Conservation (phyloP, 2,888 invertebrate species). For the Quadriops clusia region DNA sequence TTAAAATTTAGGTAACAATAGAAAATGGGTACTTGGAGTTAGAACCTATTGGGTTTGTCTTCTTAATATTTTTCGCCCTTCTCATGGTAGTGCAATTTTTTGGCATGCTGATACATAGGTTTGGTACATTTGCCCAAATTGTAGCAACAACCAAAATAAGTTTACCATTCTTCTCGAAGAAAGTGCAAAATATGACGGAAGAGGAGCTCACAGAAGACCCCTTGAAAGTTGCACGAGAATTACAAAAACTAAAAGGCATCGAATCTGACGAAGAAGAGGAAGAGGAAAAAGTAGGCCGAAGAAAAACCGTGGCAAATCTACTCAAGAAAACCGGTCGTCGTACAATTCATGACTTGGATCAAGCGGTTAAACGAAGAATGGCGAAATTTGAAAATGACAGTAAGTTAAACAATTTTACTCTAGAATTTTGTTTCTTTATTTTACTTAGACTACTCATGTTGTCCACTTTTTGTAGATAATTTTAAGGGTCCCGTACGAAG, state of each 20-base stretch:
- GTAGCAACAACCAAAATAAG: constrained; percentile 47
- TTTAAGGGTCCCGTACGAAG: constrained; percentile 17
- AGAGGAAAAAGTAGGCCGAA: constrained; percentile 51
- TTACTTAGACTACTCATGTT: not conserved
- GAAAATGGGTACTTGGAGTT: constrained; percentile 49
- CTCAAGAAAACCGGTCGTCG: constrained; percentile 28
- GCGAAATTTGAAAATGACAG: constrained; percentile 12
- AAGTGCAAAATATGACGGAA: constrained; percentile 40
- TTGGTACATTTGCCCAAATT: constrained; percentile 62
- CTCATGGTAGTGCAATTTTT: constrained; percentile 60
- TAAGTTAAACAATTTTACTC: constrained; percentile 6
- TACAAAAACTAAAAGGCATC: constrained; percentile 70
- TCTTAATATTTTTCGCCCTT: constrained; percentile 57
- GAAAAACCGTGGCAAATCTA: constrained; percentile 77
- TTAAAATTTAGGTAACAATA: constrained; percentile 37
- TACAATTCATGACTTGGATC: constrained; percentile 23
- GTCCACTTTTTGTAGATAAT: constrained; percentile 8
- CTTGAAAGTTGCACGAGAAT: constrained; percentile 75
- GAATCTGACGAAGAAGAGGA: constrained; percentile 70
- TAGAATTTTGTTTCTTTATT: no score
- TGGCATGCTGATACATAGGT: constrained; percentile 65
- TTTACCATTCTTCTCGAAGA: constrained; percentile 5
- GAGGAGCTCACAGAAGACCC: constrained; percentile 79
- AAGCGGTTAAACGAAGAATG: constrained; percentile 23
- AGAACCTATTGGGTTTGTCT: constrained; percentile 64